Percentiles rank a stretch among this genome's conserved stretches.
Evolutionary conservation across 2,888 invertebrate genomes (phyloP).

Genomic region (Amiota communis): DNA sequence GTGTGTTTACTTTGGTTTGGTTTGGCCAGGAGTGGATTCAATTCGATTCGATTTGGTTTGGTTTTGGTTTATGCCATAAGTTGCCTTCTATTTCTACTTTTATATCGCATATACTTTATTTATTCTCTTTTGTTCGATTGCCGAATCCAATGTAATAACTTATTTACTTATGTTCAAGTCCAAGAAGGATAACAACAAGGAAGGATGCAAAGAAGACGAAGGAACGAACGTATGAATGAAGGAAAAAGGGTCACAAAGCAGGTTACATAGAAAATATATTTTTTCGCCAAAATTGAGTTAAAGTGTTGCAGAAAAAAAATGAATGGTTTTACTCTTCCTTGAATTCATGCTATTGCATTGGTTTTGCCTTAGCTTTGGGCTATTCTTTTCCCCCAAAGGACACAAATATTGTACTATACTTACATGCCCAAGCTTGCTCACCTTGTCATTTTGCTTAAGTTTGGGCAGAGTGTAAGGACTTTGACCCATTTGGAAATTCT

Average conservation of each 20-base stretch:
- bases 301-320: neutral
- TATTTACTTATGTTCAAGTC: neutral
- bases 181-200: too few species aligned
- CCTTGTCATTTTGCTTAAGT: slow-evolving; percentile 15
- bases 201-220: neutral
- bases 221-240: neutral
- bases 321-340: slow-evolving; percentile 3
- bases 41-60: slow-evolving; percentile 15
- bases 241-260: slow-evolving; percentile 13
- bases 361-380: neutral
- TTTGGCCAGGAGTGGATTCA: neutral
- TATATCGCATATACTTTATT: neutral
- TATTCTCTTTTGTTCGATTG: neutral
- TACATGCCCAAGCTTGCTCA: neutral
- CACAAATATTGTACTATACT: neutral
- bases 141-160: slow-evolving; percentile 26
- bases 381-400: neutral
- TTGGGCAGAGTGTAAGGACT: neutral
- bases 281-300: slow-evolving; percentile 21
- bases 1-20: slow-evolving; percentile 8
- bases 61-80: neutral
- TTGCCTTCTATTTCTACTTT: neutral
- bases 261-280: slow-evolving; percentile 7
- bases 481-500: slow-evolving; percentile 29
- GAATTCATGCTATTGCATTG: neutral